These are phyloP conservation scores for Acrocephalus kingi DNA, from an alignment of 2,113 vertebrate genomes.

Conservation along the genomic window DNA sequence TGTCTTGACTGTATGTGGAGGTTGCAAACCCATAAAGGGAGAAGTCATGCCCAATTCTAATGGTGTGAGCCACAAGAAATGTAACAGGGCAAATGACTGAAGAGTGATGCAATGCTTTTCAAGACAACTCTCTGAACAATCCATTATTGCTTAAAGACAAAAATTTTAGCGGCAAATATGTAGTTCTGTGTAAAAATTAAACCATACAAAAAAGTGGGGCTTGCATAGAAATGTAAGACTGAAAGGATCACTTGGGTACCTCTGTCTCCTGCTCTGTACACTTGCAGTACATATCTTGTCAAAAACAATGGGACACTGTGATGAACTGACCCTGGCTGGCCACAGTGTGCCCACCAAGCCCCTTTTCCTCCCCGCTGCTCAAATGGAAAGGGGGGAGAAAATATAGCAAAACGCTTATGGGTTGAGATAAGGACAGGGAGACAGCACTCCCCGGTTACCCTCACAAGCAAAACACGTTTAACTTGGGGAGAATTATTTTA, in stretches of 20 bases:
- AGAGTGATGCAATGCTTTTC: not conserved
- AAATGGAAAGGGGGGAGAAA: not conserved
- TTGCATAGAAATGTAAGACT: not conserved
- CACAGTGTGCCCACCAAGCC: not conserved
- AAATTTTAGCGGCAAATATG: not conserved
- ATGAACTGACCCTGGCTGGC: not conserved
- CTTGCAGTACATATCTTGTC: not conserved
- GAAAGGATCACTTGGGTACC: accelerated
- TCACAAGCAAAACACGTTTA: not conserved
- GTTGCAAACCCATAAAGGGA: not conserved
- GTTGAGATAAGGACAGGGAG: not conserved
- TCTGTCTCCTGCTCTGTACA: not conserved
- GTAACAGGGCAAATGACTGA: not conserved
- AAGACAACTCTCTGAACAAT: not conserved
- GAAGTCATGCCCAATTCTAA: not conserved
- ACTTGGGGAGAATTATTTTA: not conserved
- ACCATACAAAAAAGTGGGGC: not conserved
- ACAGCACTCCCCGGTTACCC: not conserved
- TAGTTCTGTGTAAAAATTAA: not conserved
- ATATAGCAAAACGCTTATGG: not conserved
- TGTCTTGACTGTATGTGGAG: not conserved
- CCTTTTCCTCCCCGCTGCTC: not conserved
- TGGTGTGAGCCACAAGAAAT: not conserved
- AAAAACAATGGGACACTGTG: not conserved
- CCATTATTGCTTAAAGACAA: not conserved